A percentile compares a stretch with the other conserved stretches of the same genome.
Conservation (phyloP, 2,797 vertebrate species). For the Epinephelus awoara region DNA sequence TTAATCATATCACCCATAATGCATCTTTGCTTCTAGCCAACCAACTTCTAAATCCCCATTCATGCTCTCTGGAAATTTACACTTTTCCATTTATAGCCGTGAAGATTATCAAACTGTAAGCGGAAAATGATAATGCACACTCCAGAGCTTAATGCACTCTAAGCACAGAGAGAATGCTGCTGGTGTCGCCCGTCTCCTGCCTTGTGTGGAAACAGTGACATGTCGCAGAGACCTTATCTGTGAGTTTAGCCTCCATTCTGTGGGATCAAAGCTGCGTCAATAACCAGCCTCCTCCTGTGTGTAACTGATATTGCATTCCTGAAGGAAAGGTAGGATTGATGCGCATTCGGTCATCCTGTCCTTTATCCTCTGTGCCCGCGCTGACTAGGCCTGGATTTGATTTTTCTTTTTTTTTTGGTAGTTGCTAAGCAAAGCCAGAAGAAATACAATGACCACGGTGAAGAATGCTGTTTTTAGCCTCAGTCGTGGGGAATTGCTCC, state of each 20-base stretch:
- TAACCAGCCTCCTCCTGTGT: slow-evolving; percentile 28
- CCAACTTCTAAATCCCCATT: slow-evolving; percentile 66
- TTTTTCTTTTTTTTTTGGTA: slow-evolving; percentile 23
- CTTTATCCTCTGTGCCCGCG: slow-evolving; percentile 43
- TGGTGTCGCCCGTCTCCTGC: slow-evolving; percentile 34
- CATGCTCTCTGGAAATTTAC: slow-evolving; percentile 61
- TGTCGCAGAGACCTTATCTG: slow-evolving; percentile 48
- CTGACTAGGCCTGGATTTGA: slow-evolving; percentile 47
- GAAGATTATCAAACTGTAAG: slow-evolving; percentile 72
- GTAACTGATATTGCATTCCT: slow-evolving; percentile 40
- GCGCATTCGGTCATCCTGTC: slow-evolving; percentile 43
- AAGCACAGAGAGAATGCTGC: slow-evolving; percentile 38
- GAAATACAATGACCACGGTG: slow-evolving; percentile 56
- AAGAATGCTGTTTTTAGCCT: slow-evolving; percentile 72
- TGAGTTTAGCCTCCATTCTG: slow-evolving; percentile 34
- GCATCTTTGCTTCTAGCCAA: slow-evolving; percentile 62
- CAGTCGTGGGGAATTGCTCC: slow-evolving; percentile 50
- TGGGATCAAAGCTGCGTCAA: slow-evolving; percentile 48
- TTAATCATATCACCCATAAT: slow-evolving; percentile 71
- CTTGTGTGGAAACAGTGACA: slow-evolving; percentile 40
- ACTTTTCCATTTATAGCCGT: slow-evolving; percentile 71
- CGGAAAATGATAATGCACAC: slow-evolving; percentile 63
- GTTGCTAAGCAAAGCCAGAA: slow-evolving; percentile 70
- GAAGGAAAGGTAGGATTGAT: slow-evolving; percentile 29
- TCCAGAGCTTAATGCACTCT: slow-evolving; percentile 50